Evolutionary conservation across 1,140 invertebrate genomes (phyloP).

Genomic region (Mycetomoellerius zeteki): DNA sequence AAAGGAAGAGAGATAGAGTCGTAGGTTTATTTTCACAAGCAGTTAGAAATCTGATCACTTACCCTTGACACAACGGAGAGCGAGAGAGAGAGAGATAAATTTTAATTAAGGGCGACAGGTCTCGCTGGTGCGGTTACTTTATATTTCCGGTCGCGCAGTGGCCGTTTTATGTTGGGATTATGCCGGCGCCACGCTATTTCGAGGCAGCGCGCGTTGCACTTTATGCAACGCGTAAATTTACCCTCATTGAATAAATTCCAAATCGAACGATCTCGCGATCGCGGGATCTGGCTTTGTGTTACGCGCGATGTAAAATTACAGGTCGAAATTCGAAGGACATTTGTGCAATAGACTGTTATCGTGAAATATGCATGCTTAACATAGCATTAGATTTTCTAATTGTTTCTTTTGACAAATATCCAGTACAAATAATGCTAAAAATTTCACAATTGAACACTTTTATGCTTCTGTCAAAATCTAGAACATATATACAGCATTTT

Average conservation of each 20-base stretch:
- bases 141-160: conserved; percentile 69
- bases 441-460: background rate
- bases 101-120: conserved; percentile 73
- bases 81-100: conserved; percentile 70
- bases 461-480: background rate
- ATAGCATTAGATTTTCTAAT: background rate
- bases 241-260: conserved; percentile 45
- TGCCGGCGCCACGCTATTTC: conserved; percentile 38
- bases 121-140: conserved; percentile 61
- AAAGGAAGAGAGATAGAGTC: background rate
- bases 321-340: background rate
- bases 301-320: background rate
- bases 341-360: background rate
- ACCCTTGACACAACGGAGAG: conserved; percentile 31
- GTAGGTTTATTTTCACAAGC: conserved; percentile 40
- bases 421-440: background rate
- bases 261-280: conserved; percentile 27
- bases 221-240: conserved; percentile 48
- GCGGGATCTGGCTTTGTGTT: background rate
- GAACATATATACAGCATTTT: background rate
- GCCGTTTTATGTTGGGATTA: conserved; percentile 65
- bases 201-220: background rate
- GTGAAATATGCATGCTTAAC: background rate
- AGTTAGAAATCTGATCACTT: conserved; percentile 8
- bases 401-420: background rate